A percentile compares a stretch with the other conserved stretches of the same genome.
Conservation (phyloP, 2,797 vertebrate genomes). For the Sebastes nivosus region DNA sequence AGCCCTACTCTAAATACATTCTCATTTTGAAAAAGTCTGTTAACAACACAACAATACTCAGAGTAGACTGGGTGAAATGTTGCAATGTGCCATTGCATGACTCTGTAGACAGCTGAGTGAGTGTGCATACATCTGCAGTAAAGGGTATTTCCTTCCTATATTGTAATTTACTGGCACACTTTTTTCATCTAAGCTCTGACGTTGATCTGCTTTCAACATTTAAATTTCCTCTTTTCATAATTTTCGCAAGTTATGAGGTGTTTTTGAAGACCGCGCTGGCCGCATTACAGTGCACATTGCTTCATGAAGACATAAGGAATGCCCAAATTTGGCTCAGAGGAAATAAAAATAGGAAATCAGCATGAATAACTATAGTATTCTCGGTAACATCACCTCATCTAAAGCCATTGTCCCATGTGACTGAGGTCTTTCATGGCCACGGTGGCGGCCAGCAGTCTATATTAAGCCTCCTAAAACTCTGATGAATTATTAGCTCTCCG, state of each 20-base stretch:
- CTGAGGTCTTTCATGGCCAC: conserved; percentile 14
- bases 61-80: neutral
- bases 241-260: neutral
- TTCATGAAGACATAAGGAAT: neutral
- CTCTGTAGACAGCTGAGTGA: neutral
- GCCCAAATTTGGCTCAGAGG: neutral
- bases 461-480: conserved; percentile 27
- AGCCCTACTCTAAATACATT: neutral
- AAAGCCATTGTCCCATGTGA: conserved; percentile 7
- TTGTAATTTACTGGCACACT: neutral
- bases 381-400: conserved; percentile 18
- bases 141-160: neutral
- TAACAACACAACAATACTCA: neutral
- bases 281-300: neutral
- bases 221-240: neutral
- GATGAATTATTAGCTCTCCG: conserved; percentile 36
- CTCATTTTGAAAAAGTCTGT: neutral
- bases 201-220: neutral
- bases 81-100: neutral
- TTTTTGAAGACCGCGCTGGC: neutral
- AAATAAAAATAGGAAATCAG: conserved; percentile 5
- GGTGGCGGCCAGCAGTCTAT: conserved; percentile 20
- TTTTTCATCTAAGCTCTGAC: neutral
- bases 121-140: neutral
- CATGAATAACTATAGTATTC: neutral